Base-by-base conservation (phyloP, 2,113 vertebrate species). In the Tachysurus fulvidraco region DNA sequence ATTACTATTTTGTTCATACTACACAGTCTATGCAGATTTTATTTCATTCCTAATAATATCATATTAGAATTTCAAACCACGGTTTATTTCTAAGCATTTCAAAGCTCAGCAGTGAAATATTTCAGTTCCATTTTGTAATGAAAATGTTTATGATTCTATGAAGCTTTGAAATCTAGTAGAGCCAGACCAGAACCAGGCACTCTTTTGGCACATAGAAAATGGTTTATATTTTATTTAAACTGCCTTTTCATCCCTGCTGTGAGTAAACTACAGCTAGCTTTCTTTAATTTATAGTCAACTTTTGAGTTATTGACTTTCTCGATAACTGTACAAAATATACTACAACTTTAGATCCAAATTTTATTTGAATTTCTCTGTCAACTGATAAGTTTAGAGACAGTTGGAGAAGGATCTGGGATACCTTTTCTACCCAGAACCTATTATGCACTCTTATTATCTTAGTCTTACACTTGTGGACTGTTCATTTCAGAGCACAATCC, bases 51-150 rank as follows among this genome's bases (percentile, higher is more conserved):
- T 14, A 30, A 69, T 52, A 14, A 73, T 54, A 54, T 57, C 19
- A 28, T 60, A 82, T 46, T 14, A 50, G 13, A 25, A 25, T 10
- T 83, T 59, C 21, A 28, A 11, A 44, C 30, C 28, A 4, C 28
- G 25, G 17, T 21, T 52, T 78, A 85, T 85, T 50, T 77, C 64
- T 44, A 85, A 21, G 14, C 41, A 64, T 62, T 16, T 23, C 44
- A 50, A 84, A 23, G 21, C 57, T 41, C 69, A 12, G 67, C 14
- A 59, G 23, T 55, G 13, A 84, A 73, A 83, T 82, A 83, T 73
- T 84, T 74, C 55, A 74, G 60, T 67, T 28, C 19, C 8, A n/a
- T 74, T 84, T 60, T 60, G 59, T 59, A 50, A 84, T 84, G 41
- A 44, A 84, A 59, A 41, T 28, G 23, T 41, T 23, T 59, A 76